phyloP scores from a whole-genome alignment of 2,797 vertebrate genomes.

The Myotis planiceps region DNA sequence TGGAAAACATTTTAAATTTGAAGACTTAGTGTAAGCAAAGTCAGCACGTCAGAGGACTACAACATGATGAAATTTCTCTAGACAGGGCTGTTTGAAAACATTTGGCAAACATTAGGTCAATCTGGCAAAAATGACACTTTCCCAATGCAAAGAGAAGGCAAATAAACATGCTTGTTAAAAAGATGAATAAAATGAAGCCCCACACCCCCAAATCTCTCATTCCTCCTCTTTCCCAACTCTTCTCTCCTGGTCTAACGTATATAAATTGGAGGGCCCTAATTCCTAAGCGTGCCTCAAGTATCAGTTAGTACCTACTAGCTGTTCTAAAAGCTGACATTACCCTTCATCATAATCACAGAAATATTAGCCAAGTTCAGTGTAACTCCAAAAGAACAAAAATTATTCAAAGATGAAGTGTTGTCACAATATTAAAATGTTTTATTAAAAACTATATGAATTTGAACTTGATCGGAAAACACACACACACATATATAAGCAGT shows the following conservation, averaged over 20 bases:
- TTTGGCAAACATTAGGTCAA: slow-evolving; percentile 29
- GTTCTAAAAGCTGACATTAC: background rate
- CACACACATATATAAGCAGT: background rate
- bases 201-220: background rate
- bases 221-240: background rate
- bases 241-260: background rate
- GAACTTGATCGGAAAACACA: background rate
- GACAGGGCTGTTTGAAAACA: background rate
- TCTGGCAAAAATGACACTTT: slow-evolving; percentile 45
- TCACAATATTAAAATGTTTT: background rate
- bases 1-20: slow-evolving; percentile 17
- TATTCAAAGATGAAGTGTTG: background rate
- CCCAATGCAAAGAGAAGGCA: background rate
- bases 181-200: background rate
- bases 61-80: background rate
- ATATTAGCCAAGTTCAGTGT: background rate
- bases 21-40: background rate
- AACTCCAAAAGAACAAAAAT: background rate
- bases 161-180: background rate
- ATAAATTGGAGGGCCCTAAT: background rate
- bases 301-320: background rate
- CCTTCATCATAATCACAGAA: background rate
- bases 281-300: fast-evolving
- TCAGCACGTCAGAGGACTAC: background rate
- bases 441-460: background rate